Conservation (phyloP, 2,888 invertebrate genomes). For the Drosophila anomalata region DNA sequence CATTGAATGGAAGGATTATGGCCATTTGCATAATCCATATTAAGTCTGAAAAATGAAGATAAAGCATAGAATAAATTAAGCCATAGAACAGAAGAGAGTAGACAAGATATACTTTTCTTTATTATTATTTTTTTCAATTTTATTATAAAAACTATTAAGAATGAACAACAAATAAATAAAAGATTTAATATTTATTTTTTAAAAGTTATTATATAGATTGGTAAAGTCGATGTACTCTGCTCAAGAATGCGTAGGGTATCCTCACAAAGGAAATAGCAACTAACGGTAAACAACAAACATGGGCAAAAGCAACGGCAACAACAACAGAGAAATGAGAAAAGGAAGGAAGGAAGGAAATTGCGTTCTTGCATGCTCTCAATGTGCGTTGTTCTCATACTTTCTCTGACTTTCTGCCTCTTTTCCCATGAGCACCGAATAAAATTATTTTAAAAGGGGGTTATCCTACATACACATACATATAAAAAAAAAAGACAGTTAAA, state of each 20-base stretch:
- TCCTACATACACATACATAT: not conserved
- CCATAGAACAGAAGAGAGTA: not conserved
- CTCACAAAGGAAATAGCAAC: slow-evolving; percentile 55
- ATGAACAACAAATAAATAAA: not conserved
- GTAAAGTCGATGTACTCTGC: not conserved
- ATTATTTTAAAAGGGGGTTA: not conserved
- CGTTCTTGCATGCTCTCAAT: slow-evolving; percentile 58
- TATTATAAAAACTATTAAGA: not conserved
- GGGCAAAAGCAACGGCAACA: slow-evolving; percentile 26
- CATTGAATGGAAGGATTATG: not conserved
- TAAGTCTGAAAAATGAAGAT: slow-evolving; percentile 1
- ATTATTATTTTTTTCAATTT: no score
- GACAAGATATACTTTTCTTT: no score
- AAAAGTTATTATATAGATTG: not conserved
- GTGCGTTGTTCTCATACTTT: slow-evolving; percentile 27
- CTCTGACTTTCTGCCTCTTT: slow-evolving; percentile 1
- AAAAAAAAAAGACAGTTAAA: not conserved
- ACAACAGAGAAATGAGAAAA: slow-evolving; percentile 11
- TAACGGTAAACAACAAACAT: slow-evolving; percentile 43
- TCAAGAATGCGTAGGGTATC: not conserved
- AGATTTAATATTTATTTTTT: not conserved
- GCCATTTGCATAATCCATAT: not conserved
- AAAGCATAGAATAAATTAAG: not conserved
- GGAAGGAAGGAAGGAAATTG: slow-evolving; percentile 55
- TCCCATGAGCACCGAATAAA: not conserved